Percentiles rank a stretch among this genome's conserved stretches.
Evolutionary conservation across 92 coral and sea anemone genomes (phyloP).

Genomic region (Palythoa caribaeorum): DNA sequence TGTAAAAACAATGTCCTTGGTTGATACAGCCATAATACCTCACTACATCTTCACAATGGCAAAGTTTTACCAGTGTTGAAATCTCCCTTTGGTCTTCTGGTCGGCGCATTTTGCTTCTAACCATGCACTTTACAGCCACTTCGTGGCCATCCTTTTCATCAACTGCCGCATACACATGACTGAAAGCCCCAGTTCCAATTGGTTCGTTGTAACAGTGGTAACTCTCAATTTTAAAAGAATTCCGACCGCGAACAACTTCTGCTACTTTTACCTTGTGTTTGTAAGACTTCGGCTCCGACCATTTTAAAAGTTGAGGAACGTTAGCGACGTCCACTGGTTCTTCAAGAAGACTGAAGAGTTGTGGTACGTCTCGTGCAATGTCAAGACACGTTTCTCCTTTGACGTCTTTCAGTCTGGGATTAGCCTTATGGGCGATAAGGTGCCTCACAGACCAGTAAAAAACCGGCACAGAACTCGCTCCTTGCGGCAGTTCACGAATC

Average conservation of each 20-base stretch:
- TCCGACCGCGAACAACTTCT: conserved; percentile 20
- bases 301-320: conserved; percentile 10
- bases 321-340: not conserved
- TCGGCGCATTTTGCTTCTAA: conserved; percentile 10
- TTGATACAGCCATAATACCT: conserved; percentile 5
- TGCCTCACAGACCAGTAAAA: conserved; percentile 16
- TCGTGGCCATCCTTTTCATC: conserved; percentile 25
- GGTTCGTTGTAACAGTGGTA: conserved; percentile 19
- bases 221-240: not conserved
- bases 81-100: conserved; percentile 44
- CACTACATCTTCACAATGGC: conserved; percentile 33
- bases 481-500: not conserved
- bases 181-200: conserved; percentile 23
- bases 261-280: not conserved
- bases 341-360: not conserved
- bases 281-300: conserved; percentile 26
- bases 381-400: conserved; percentile 2
- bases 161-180: conserved; percentile 34
- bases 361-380: not conserved
- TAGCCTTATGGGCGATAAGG: not conserved
- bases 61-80: not conserved
- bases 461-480: too few relatives aligned
- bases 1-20: not conserved
- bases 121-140: conserved; percentile 46
- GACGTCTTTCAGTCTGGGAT: not conserved